Evolutionary conservation across 2,888 invertebrate genomes (phyloP).

Genomic region (Tetragonula carbonaria): DNA sequence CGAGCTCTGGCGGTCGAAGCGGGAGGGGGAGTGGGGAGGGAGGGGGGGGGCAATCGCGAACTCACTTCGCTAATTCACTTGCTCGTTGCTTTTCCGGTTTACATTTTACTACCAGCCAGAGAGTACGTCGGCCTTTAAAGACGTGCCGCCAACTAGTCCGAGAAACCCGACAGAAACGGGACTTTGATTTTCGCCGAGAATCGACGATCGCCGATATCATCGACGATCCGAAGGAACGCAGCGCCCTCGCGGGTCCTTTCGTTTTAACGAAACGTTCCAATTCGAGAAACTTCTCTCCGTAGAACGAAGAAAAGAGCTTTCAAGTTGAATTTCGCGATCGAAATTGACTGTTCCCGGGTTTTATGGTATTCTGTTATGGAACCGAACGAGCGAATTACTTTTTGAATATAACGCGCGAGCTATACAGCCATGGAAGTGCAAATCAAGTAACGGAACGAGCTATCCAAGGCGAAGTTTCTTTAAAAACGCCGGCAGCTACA

Average conservation of each 20-base stretch:
- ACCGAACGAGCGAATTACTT: constrained; percentile 1
- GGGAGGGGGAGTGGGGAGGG: neutral
- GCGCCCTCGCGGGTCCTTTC: neutral
- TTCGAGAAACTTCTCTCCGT: neutral
- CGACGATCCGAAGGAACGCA: neutral
- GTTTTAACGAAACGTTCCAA: neutral
- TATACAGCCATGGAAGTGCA: constrained; percentile 25
- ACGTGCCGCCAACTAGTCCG: constrained; percentile 29
- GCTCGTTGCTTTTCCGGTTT: constrained; percentile 79
- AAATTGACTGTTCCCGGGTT: neutral
- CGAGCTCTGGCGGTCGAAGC: constrained; percentile 13
- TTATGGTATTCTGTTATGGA: too few species aligned
- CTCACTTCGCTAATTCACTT: constrained; percentile 80
- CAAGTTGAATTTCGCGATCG: too few species aligned
- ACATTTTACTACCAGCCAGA: constrained; percentile 74
- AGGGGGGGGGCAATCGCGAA: constrained; percentile 67
- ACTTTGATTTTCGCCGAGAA: constrained; percentile 45
- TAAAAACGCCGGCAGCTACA: neutral
- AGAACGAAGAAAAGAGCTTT: too few species aligned
- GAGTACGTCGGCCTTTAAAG: constrained; percentile 71
- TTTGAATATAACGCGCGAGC: neutral
- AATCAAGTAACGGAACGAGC: constrained; percentile 37
- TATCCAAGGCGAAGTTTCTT: neutral
- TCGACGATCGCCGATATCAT: neutral
- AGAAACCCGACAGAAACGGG: constrained; percentile 46